A percentile compares a stretch with the other conserved stretches of the same genome.
These are phyloP conservation scores for Pangasius larnaudii DNA, from an alignment of 2,797 vertebrate genomes.

Conservation along the genomic window DNA sequence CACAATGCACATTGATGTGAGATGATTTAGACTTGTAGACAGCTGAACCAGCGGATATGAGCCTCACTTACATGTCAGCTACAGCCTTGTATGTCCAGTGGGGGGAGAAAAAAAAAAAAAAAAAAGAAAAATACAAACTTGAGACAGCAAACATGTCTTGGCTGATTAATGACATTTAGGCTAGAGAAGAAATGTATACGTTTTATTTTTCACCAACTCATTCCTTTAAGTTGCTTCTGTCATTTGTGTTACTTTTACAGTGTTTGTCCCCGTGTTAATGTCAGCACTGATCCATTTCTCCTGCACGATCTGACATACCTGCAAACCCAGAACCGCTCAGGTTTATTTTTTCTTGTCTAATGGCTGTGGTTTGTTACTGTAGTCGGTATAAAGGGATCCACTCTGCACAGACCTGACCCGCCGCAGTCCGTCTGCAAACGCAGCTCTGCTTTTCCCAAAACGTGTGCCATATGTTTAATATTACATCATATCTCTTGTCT, in stretches of 20 bases:
- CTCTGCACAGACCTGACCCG: neutral
- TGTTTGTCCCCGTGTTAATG: neutral
- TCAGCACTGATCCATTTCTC: neutral
- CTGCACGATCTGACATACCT: neutral
- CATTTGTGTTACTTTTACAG: neutral
- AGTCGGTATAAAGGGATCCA: conserved; percentile 11
- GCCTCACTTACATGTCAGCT: neutral
- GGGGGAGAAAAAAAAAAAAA: neutral
- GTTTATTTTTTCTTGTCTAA: conserved; percentile 26
- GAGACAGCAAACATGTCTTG: neutral
- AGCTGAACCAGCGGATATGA: neutral
- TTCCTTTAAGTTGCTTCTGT: neutral
- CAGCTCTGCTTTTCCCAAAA: conserved; percentile 49
- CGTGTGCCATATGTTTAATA: conserved; percentile 63
- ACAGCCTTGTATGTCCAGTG: neutral
- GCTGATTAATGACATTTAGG: neutral
- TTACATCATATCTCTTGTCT: conserved; percentile 61
- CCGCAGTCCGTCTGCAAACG: conserved; percentile 4
- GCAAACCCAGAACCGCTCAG: neutral
- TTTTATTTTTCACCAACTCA: conserved; percentile 5
- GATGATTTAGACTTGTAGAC: neutral
- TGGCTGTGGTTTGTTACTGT: neutral
- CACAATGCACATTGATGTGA: neutral
- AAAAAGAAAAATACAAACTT: too few relatives aligned
- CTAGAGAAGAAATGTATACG: neutral